Conservation (phyloP, 2,113 vertebrate genomes). For the Elephantulus edwardii region DNA sequence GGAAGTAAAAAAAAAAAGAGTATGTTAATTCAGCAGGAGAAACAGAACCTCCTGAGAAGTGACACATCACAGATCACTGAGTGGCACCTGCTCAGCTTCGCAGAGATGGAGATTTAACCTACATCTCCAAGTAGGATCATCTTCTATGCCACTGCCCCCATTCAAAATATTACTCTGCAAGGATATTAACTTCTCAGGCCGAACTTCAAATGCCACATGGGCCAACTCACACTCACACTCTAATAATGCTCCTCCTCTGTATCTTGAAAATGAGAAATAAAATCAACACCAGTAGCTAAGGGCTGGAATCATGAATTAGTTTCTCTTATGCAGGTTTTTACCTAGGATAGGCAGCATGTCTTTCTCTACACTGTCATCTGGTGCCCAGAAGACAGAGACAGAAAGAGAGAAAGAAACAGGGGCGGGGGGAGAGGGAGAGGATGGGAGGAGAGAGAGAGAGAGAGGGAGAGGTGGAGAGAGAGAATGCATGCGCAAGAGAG, state of each 20-base stretch:
- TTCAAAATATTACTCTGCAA: not conserved
- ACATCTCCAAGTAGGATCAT: not conserved
- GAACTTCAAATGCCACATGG: not conserved
- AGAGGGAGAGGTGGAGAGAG: too few species aligned
- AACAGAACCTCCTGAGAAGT: slow-evolving; percentile 31
- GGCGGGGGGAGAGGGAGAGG: too few species aligned
- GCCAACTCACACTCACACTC: not conserved
- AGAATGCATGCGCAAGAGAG: too few species aligned
- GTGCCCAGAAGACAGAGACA: slow-evolving; percentile 29
- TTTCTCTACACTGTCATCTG: slow-evolving; percentile 50
- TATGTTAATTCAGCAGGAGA: slow-evolving; percentile 53
- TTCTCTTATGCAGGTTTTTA: slow-evolving; percentile 50
- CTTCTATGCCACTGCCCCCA: not conserved
- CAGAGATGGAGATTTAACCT: slow-evolving; percentile 55
- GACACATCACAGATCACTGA: slow-evolving; percentile 34
- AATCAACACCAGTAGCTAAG: not conserved
- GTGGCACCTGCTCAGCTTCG: slow-evolving; percentile 24
- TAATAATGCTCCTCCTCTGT: not conserved
- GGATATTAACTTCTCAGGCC: not conserved
- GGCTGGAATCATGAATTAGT: not conserved
- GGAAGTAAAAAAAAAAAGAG: slow-evolving; percentile 55
- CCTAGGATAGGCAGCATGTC: slow-evolving; percentile 14
- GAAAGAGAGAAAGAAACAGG: too few species aligned
- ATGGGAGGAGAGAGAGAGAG: too few species aligned
- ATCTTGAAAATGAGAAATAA: slow-evolving; percentile 43